Evolutionary conservation across 2,113 vertebrate species (phyloP).

Genomic region (Ivindomyrus marchei): DNA sequence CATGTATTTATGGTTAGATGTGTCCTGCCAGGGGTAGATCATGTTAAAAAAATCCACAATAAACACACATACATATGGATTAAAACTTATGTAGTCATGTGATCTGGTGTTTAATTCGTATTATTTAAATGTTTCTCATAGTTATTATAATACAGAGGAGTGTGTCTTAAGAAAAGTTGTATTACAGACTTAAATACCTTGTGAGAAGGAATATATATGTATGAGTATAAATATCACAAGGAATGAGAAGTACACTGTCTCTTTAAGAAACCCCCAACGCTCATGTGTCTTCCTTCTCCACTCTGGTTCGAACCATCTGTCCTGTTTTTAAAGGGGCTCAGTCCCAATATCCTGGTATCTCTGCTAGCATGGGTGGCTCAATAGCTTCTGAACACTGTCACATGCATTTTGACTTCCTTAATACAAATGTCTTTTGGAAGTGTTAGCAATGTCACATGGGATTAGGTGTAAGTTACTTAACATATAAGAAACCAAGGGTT

Average conservation of each 20-base stretch:
- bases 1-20: neutral
- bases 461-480: slow-evolving; percentile 12
- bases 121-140: neutral
- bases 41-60: neutral
- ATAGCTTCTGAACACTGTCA: neutral
- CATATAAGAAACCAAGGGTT: slow-evolving; percentile 11
- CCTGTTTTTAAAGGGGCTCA: slow-evolving; percentile 33
- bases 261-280: slow-evolving; percentile 51
- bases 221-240: neutral
- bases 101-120: neutral
- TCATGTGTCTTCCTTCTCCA: slow-evolving; percentile 29
- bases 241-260: slow-evolving; percentile 43
- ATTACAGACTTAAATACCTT: neutral
- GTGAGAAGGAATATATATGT: neutral
- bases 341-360: slow-evolving; percentile 3
- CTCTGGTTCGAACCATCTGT: slow-evolving; percentile 51
- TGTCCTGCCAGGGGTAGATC: neutral
- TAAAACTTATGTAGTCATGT: neutral
- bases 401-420: neutral
- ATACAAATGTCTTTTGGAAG: neutral
- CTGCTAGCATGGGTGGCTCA: neutral
- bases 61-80: neutral
- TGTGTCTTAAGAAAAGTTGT: neutral
- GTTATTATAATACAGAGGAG: neutral
- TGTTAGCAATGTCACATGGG: neutral